These are phyloP conservation scores for Pogonocichla stellata DNA, from an alignment of 2,113 vertebrate genomes.

Conservation along the genomic window DNA sequence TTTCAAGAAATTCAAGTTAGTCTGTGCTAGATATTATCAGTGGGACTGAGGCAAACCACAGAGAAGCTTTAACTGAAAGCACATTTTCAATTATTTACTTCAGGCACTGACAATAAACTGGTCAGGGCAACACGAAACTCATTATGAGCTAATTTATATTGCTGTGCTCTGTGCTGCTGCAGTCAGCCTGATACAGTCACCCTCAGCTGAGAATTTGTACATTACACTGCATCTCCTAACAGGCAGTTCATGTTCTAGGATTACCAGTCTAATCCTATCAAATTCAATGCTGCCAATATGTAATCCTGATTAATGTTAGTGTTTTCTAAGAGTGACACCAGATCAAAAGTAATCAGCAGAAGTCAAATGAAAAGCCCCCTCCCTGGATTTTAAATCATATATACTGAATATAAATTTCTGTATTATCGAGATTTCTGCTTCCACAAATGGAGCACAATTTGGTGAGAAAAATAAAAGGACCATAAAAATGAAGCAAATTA, in stretches of 20 bases:
- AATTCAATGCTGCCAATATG: not conserved
- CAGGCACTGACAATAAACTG: not conserved
- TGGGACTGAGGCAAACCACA: not conserved
- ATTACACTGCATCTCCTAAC: not conserved
- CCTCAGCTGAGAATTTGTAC: not conserved
- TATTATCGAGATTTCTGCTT: not conserved
- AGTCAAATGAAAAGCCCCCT: not conserved
- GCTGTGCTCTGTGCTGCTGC: not conserved
- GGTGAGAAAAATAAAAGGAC: not conserved
- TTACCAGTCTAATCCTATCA: not conserved
- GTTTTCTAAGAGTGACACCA: not conserved
- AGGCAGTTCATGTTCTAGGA: not conserved
- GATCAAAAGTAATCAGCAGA: not conserved
- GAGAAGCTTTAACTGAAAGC: not conserved
- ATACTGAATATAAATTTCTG: not conserved
- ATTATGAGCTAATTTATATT: constrained; percentile 29
- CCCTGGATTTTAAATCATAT: not conserved
- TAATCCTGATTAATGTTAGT: not conserved
- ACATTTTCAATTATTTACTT: constrained; percentile 19
- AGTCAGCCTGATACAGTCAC: not conserved
- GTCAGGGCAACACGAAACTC: not conserved
- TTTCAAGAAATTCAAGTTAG: not conserved
- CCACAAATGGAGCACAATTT: not conserved
- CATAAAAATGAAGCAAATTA: not conserved
- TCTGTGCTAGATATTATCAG: not conserved